Evolutionary conservation across 2,888 invertebrate species (phyloP).

Genomic region (Melangyna quadrimaculata): DNA sequence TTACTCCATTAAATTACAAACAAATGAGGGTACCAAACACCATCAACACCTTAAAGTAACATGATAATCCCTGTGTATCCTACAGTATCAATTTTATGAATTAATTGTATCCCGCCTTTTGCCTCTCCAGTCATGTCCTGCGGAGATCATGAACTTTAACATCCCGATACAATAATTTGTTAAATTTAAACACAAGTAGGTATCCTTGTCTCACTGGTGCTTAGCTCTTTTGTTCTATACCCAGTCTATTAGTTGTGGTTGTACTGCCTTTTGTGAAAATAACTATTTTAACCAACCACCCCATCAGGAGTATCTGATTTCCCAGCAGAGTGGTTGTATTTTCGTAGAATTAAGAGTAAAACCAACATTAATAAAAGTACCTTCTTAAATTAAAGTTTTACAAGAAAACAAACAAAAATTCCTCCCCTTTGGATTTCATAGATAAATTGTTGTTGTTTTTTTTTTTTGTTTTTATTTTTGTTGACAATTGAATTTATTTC

Average conservation of each 20-base stretch:
- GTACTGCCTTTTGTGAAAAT: background rate
- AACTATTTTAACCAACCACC: background rate
- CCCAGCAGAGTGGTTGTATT: background rate
- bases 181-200: background rate
- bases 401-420: background rate
- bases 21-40: background rate
- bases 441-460: background rate
- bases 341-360: background rate
- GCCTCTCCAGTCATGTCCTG: background rate
- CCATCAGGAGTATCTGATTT: background rate
- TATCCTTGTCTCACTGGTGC: background rate
- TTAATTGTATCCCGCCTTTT: background rate
- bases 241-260: background rate
- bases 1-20: background rate
- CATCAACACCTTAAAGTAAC: background rate
- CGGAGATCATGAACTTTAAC: background rate
- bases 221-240: background rate
- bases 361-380: background rate
- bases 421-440: background rate
- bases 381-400: background rate
- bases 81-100: background rate
- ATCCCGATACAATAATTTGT: background rate
- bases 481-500: no score
- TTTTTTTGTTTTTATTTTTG: no score
- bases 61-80: background rate